phyloP scores from a whole-genome alignment of 2,113 vertebrate genomes.

The human (Homo sapiens) region GRCh38 chr15:29929501-29930000 shows the following conservation, averaged over 20 bases:
- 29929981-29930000: not conserved
- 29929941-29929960: not conserved
- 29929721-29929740: not conserved
- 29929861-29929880: not conserved
- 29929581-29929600: no score
- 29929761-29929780: not conserved
- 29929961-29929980: not conserved
- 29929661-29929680: no score
- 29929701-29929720: no score
- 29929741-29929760: not conserved
- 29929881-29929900: not conserved
- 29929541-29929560: no score
- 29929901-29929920: not conserved
- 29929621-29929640: no score
- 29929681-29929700: no score
- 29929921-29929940: not conserved
- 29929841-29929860: not conserved
- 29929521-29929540: no score
- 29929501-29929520: no score
- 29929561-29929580: no score
- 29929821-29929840: not conserved
- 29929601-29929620: no score
- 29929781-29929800: not conserved
- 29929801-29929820: not conserved
- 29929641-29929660: no score